These are phyloP conservation scores for Poeciliopsis turneri DNA, from an alignment of 2,797 vertebrate species.

Conservation along the genomic window DNA sequence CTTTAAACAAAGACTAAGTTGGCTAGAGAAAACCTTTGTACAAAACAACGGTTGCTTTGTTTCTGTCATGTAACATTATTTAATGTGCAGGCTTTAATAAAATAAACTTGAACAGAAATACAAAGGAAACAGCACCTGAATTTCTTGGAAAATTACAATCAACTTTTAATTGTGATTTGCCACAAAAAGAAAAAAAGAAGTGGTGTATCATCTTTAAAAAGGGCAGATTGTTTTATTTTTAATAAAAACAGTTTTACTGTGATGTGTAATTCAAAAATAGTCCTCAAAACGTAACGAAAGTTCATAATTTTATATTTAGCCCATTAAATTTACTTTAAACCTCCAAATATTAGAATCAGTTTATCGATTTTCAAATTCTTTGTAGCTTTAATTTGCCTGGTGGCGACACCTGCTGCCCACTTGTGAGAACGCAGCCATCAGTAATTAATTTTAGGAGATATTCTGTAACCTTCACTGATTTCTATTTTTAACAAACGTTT, in stretches of 20 bases:
- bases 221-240: neutral
- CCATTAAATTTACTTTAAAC: constrained; percentile 34
- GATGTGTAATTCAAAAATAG: constrained; percentile 12
- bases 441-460: constrained; percentile 9
- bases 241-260: neutral
- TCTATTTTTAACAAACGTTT: neutral
- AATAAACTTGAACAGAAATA: too few relatives aligned
- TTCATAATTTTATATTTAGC: neutral
- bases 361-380: constrained; percentile 22
- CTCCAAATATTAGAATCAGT: constrained; percentile 9
- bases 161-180: neutral
- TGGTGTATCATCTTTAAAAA: neutral
- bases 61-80: too few relatives aligned
- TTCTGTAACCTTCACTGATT: constrained; percentile 11
- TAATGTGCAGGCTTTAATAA: too few relatives aligned
- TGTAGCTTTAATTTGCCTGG: constrained; percentile 28
- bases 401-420: constrained; percentile 66
- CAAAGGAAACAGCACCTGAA: neutral
- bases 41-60: too few relatives aligned
- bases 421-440: constrained; percentile 35
- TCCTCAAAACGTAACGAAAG: neutral
- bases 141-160: neutral
- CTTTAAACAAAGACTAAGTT: too few relatives aligned
- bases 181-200: neutral
- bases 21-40: too few relatives aligned